Evolutionary conservation across 2,113 vertebrate genomes (phyloP).

Genomic region (Pituophis catenifer): DNA sequence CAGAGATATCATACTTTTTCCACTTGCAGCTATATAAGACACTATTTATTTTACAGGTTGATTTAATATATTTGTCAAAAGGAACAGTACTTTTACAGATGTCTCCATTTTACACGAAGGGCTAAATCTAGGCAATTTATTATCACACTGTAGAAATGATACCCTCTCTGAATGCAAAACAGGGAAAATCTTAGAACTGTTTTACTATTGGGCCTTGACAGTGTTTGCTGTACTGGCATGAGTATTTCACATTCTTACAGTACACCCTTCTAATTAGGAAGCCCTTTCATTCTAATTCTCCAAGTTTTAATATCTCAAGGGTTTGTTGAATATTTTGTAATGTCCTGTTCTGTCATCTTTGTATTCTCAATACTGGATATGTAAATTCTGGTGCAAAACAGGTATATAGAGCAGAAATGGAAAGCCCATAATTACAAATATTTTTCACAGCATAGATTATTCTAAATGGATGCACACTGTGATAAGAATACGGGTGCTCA

Average conservation of each 20-base stretch:
- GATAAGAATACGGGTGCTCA: not conserved
- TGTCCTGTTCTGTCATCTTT: not conserved
- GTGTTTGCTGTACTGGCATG: not conserved
- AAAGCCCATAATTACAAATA: not conserved
- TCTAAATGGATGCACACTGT: not conserved
- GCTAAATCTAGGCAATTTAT: slow-evolving; percentile 13
- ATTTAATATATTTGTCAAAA: slow-evolving; percentile 55
- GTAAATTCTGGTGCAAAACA: not conserved
- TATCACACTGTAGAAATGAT: slow-evolving; percentile 23
- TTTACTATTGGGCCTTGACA: not conserved
- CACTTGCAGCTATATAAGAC: slow-evolving; percentile 38
- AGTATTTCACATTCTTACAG: not conserved
- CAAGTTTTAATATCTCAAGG: not conserved
- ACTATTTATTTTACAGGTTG: slow-evolving; percentile 53
- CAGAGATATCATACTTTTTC: slow-evolving; percentile 31
- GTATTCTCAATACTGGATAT: not conserved
- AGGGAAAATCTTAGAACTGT: not conserved
- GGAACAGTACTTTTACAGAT: slow-evolving; percentile 21
- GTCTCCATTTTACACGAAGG: slow-evolving; percentile 28
- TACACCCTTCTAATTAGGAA: not conserved
- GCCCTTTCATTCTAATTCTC: not conserved
- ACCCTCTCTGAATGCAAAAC: not conserved
- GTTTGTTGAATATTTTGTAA: not conserved
- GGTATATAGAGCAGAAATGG: not conserved
- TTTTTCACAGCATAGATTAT: not conserved